phyloP scores from a whole-genome alignment of 2,888 invertebrate species.

The Antitype chi region DNA sequence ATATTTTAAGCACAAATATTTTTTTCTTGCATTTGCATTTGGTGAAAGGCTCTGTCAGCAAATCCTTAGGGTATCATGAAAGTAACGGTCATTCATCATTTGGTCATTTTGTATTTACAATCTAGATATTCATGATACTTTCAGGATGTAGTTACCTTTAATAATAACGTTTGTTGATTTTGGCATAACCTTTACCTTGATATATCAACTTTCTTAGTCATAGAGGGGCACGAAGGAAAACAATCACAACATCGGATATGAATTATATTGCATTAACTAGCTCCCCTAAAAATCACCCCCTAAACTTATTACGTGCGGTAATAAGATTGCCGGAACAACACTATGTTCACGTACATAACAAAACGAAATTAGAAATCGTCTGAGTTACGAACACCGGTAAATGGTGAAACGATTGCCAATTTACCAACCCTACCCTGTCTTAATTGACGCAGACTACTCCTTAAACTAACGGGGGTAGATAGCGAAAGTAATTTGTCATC shows the following conservation, averaged over 20 bases:
- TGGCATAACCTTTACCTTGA: not conserved
- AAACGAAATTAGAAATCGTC: slow-evolving; percentile 84
- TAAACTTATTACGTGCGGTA: slow-evolving; percentile 75
- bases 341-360: slow-evolving; percentile 67
- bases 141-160: not conserved
- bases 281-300: slow-evolving; percentile 73
- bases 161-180: not conserved
- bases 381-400: slow-evolving; percentile 84
- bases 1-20: not conserved
- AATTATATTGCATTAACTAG: slow-evolving; percentile 73
- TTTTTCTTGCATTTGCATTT: not conserved
- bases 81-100: not conserved
- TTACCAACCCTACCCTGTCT: slow-evolving; percentile 87
- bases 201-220: slow-evolving; percentile 11
- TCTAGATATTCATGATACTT: not conserved
- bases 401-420: slow-evolving; percentile 89
- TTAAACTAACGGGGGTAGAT: slow-evolving; percentile 85
- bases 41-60: not conserved
- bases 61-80: not conserved
- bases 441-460: slow-evolving; percentile 89
- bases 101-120: not conserved
- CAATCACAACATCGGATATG: slow-evolving; percentile 71
- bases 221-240: slow-evolving; percentile 62
- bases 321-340: slow-evolving; percentile 66
- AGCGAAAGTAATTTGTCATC: slow-evolving; percentile 90